phyloP scores from a whole-genome alignment of 2,888 invertebrate genomes.

The Athalia circularis region DNA sequence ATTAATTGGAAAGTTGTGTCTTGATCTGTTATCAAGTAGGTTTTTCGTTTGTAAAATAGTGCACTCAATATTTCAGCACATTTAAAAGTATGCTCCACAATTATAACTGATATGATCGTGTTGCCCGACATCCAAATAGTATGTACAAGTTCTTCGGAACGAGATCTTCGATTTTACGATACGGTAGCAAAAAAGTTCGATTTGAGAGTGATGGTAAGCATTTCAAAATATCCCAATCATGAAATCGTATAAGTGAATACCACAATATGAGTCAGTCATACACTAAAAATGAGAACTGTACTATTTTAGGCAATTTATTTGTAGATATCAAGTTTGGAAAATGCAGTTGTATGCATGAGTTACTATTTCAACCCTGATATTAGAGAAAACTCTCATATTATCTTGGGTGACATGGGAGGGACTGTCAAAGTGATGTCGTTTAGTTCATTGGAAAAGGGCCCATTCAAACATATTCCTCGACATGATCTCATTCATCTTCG shows the following conservation, averaged over 20 bases:
- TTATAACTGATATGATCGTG: constrained; percentile 84
- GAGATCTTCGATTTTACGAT: constrained; percentile 89
- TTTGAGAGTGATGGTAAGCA: constrained; percentile 78
- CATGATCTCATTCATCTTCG: constrained; percentile 78
- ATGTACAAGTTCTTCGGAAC: constrained; percentile 85
- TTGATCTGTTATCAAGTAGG: not conserved
- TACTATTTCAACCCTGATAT: constrained; percentile 79
- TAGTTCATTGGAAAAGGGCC: constrained; percentile 79
- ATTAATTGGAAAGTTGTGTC: not conserved
- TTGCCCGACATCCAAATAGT: constrained; percentile 87
- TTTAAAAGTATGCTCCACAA: constrained; percentile 80
- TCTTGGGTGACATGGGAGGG: constrained; percentile 86
- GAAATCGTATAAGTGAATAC: not conserved
- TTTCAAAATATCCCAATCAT: not conserved
- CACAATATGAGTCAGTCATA: not conserved
- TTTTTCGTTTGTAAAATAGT: not conserved
- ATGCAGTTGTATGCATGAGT: constrained; percentile 77
- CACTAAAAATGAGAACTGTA: not conserved
- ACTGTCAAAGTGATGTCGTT: constrained; percentile 81
- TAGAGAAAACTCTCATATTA: constrained; percentile 79
- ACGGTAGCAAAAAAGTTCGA: constrained; percentile 84
- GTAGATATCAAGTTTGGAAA: constrained; percentile 79
- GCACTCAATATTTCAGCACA: constrained; percentile 73
- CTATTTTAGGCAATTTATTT: not conserved
- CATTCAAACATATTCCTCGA: constrained; percentile 82